Base-by-base conservation (phyloP, 2,113 vertebrate species). In the Thalassarche chlororhynchos region DNA sequence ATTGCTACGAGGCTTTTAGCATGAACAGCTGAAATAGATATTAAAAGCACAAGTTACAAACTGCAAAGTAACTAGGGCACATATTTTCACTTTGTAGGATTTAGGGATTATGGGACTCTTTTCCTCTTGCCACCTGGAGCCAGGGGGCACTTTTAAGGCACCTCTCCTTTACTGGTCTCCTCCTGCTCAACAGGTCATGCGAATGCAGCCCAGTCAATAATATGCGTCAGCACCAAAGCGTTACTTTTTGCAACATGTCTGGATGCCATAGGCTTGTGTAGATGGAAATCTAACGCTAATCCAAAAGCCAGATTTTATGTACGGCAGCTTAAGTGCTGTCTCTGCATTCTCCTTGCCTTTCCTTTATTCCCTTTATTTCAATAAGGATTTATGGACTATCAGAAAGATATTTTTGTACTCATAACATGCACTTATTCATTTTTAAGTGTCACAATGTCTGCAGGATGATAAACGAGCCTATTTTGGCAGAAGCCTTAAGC, bases 1-100 rank as follows among this genome's bases (percentile, higher is more conserved):
- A 99, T 99, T 85, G 99, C 99, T 21, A 99, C 99, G 3, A 99
- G 98, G 71, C 99, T 99, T 98, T 99, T 99, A 57, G 99, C 99
- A 65, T 99, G 99, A 93, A 99, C 99, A 82, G 99, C 99, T 99
- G 97, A 85, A 97, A 98, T 5, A 89, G 60, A 97, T 46, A 91
- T 95, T 69, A 78, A 93, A 84, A 93, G 68, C 66, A 75, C 55
- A 79, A 77, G 57, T 97, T 87, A 97, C 40, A 62, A 74, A 96
- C 70, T 58, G 75, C 51, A 85, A 76, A 85, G 51, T 40, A 81
- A 93, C 42, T 18, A 84, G 36, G 78, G 64, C 44, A 81, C 54
- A 36, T 58, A 68, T 74, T 93, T 88, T 82, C 36, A 76, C 52
- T 92, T 85, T 69, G 46, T 46, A 74, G 72, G 34, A 85, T 55